Evolutionary conservation across 1,140 invertebrate genomes (phyloP).

Genomic region (Gerris buenoi): DNA sequence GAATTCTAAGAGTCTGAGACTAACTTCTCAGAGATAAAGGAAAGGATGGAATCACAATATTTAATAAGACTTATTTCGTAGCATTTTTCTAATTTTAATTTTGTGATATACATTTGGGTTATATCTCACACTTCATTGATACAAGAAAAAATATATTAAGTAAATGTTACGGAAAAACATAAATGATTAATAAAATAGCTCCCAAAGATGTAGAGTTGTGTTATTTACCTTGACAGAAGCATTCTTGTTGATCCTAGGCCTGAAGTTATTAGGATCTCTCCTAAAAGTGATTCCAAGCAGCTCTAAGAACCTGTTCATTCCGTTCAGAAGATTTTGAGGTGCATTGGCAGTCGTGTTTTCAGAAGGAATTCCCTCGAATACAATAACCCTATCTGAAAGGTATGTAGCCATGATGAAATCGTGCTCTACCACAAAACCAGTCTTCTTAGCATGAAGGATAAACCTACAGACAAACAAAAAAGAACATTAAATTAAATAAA

Average conservation of each 20-base stretch:
- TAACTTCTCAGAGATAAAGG: too few species aligned
- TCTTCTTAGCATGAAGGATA: slow-evolving; percentile 97
- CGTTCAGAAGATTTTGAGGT: slow-evolving; percentile 85
- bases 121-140: too few species aligned
- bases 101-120: too few species aligned
- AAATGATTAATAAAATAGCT: too few species aligned
- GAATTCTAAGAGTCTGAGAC: too few species aligned
- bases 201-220: too few species aligned
- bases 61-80: too few species aligned
- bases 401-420: slow-evolving; percentile 99
- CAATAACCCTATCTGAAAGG: slow-evolving; percentile 94
- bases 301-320: slow-evolving; percentile 97
- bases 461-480: slow-evolving; percentile 46
- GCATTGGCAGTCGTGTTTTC: slow-evolving; percentile 73
- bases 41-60: too few species aligned
- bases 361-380: slow-evolving; percentile 90
- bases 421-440: slow-evolving; percentile 98
- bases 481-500: not conserved
- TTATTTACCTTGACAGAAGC: slow-evolving; percentile 88
- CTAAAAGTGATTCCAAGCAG: slow-evolving; percentile 96
- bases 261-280: slow-evolving; percentile 95
- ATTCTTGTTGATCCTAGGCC: slow-evolving; percentile 95
- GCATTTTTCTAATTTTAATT: too few species aligned
- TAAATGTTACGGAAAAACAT: too few species aligned
- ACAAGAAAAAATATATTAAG: too few species aligned